A percentile compares a stretch with the other conserved stretches of the same genome.
Evolutionary conservation across 1,140 invertebrate species (phyloP).

Genomic region (Trichonephila clavata): DNA sequence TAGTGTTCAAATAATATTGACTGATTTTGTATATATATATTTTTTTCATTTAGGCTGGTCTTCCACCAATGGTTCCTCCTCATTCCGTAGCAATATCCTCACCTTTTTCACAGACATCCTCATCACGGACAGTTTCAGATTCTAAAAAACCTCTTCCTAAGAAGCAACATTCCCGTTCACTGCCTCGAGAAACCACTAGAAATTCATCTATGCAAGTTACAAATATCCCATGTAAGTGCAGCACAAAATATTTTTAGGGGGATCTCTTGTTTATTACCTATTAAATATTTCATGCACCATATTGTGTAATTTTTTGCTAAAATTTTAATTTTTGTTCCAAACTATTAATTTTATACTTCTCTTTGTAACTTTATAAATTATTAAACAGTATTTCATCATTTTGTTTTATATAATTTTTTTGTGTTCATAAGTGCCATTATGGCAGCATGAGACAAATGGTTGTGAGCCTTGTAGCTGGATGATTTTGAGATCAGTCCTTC

Average conservation of each 20-base stretch:
- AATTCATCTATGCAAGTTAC: slow-evolving; percentile 65
- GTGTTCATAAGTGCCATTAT: too few relatives aligned
- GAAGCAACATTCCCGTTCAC: slow-evolving; percentile 74
- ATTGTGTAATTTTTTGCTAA: background rate
- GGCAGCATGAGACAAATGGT: too few relatives aligned
- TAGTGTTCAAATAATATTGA: too few relatives aligned
- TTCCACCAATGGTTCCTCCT: slow-evolving; percentile 75
- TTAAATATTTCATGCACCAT: background rate
- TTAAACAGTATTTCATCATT: too few relatives aligned
- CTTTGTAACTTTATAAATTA: too few relatives aligned
- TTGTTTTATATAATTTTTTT: too few relatives aligned
- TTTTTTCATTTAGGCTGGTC: slow-evolving; percentile 45
- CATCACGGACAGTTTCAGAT: slow-evolving; percentile 33
- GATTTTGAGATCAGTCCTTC: too few relatives aligned
- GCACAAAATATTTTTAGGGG: background rate
- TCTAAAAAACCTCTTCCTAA: slow-evolving; percentile 57
- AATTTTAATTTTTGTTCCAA: too few relatives aligned
- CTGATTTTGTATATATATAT: too few relatives aligned
- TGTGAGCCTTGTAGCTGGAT: too few relatives aligned
- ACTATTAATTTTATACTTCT: too few relatives aligned
- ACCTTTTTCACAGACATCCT: slow-evolving; percentile 47
- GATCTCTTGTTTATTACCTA: too few relatives aligned
- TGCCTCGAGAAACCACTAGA: slow-evolving; percentile 69
- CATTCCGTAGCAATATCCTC: slow-evolving; percentile 50
- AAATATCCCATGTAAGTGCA: slow-evolving; percentile 62